A percentile compares a stretch with the other conserved stretches of the same genome.
Evolutionary conservation across 2,797 vertebrate genomes (phyloP).

Genomic region (Cirrhinus mrigala): DNA sequence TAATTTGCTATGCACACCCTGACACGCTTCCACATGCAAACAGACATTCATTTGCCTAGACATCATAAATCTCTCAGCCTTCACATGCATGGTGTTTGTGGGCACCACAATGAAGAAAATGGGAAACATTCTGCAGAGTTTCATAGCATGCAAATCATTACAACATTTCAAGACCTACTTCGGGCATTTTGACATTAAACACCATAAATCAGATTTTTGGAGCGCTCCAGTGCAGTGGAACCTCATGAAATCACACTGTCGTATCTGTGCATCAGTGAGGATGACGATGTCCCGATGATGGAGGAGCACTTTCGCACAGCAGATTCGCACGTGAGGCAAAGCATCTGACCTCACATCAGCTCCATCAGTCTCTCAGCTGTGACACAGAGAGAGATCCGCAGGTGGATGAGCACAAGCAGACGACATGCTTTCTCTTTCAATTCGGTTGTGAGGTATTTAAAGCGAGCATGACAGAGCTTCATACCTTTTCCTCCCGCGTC

Average conservation of each 20-base stretch:
- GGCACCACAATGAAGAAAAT: background rate
- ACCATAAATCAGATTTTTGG: background rate
- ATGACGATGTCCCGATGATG: background rate
- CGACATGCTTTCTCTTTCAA: conserved; percentile 63
- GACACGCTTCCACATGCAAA: background rate
- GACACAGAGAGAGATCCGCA: conserved; percentile 61
- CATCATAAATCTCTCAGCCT: background rate
- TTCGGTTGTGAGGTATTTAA: conserved; percentile 69
- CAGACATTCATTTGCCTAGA: background rate
- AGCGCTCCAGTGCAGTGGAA: background rate
- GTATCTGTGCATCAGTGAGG: background rate
- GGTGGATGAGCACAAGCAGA: conserved; percentile 68
- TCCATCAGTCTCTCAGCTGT: conserved; percentile 41
- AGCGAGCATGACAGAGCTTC: conserved; percentile 66
- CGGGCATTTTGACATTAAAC: background rate
- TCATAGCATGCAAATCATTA: background rate
- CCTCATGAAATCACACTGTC: background rate
- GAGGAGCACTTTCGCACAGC: background rate
- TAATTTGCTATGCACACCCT: background rate
- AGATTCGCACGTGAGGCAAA: background rate
- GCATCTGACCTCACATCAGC: background rate
- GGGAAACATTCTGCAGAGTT: background rate
- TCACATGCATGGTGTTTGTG: conserved; percentile 1
- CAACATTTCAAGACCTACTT: background rate
- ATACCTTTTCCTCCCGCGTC: conserved; percentile 61